A percentile compares a stretch with the other conserved stretches of the same genome.
Conservation (phyloP, 2,888 invertebrate genomes). For the Drosophila helvetica region DNA sequence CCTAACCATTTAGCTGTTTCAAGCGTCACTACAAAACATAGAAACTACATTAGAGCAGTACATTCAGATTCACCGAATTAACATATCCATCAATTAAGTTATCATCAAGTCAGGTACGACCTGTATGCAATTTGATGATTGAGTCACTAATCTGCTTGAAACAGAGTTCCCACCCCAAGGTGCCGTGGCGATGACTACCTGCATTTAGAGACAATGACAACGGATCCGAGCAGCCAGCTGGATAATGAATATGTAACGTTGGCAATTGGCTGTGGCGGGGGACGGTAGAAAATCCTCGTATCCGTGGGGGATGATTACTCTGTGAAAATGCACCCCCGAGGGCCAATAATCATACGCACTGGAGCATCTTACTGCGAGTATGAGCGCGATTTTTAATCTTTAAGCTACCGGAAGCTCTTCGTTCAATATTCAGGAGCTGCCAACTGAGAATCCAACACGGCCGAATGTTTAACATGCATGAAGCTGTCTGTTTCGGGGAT, state of each 20-base stretch:
- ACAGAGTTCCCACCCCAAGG: background rate
- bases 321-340: slow-evolving; percentile 19
- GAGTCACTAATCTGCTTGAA: background rate
- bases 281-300: too few relatives aligned
- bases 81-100: background rate
- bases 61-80: background rate
- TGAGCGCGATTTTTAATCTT: slow-evolving; percentile 23
- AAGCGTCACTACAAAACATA: too few relatives aligned
- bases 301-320: slow-evolving; percentile 2
- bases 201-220: background rate
- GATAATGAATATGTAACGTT: background rate
- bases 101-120: background rate
- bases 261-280: too few relatives aligned
- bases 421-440: slow-evolving; percentile 27
- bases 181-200: background rate
- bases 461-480: too few relatives aligned
- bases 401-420: too few relatives aligned
- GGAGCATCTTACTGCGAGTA: background rate
- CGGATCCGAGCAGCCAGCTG: background rate
- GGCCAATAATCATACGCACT: slow-evolving; percentile 11
- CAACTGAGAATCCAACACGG: background rate
- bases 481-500: slow-evolving; percentile 26
- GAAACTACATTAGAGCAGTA: background rate
- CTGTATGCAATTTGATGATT: background rate
- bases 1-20: too few relatives aligned